Percentiles rank a stretch among this genome's conserved stretches.
These are phyloP conservation scores for Spodoptera picta DNA, from an alignment of 2,888 invertebrate species.

Conservation along the genomic window DNA sequence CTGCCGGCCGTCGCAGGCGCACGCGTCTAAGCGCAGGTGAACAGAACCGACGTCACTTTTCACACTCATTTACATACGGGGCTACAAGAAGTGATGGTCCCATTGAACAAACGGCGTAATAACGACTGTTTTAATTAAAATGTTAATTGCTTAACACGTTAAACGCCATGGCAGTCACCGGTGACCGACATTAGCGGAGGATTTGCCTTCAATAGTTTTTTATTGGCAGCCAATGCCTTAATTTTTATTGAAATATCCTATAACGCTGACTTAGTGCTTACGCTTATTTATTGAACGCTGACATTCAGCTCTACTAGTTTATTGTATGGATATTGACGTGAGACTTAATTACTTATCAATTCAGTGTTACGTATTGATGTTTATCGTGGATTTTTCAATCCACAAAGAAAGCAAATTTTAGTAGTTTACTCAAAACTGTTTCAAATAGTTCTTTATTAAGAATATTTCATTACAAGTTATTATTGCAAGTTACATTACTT, in stretches of 20 bases:
- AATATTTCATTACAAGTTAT: conserved; percentile 37
- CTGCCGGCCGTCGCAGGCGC: conserved; percentile 49
- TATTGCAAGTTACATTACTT: conserved; percentile 16
- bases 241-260: conserved; percentile 49
- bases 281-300: conserved; percentile 32
- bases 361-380: too few species aligned
- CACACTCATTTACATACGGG: conserved; percentile 50
- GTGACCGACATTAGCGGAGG: too few species aligned
- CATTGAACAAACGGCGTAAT: conserved; percentile 40
- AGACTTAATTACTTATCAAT: too few species aligned
- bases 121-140: conserved; percentile 52
- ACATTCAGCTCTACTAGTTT: conserved; percentile 1
- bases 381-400: too few species aligned
- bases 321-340: background rate
- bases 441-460: conserved; percentile 24
- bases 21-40: conserved; percentile 59
- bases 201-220: too few species aligned
- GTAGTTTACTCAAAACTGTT: conserved; percentile 15
- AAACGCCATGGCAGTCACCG: too few species aligned
- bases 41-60: conserved; percentile 54
- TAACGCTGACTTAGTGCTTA: conserved; percentile 26
- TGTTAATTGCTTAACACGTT: conserved; percentile 52
- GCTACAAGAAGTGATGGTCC: conserved; percentile 46
- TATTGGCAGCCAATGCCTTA: too few species aligned
- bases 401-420: conserved; percentile 22